These are phyloP conservation scores for Physella acuta DNA, from an alignment of 1,140 invertebrate species.

Conservation along the genomic window DNA sequence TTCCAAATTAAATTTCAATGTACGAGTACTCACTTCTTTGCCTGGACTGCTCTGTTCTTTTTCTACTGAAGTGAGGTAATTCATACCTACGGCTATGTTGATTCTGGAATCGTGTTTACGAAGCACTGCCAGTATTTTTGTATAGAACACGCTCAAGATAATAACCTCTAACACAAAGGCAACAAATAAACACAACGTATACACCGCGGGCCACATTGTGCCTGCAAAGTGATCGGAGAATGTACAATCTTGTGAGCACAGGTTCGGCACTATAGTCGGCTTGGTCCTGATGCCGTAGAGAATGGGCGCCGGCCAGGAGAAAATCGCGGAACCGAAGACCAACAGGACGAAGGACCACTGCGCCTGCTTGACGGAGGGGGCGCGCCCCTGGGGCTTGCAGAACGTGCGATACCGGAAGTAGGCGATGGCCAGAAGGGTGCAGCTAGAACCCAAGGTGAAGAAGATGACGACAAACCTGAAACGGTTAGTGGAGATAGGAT, in stretches of 20 bases:
- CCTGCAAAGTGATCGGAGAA: neutral
- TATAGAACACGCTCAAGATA: neutral
- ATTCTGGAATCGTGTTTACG: neutral
- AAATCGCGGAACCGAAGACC: neutral
- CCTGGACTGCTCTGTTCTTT: too few species aligned
- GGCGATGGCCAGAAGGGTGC: conserved; percentile 16
- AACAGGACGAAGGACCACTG: neutral
- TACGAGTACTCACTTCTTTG: too few species aligned
- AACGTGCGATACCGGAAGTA: conserved; percentile 17
- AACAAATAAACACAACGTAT: neutral
- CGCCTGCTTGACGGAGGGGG: neutral
- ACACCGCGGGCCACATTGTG: neutral
- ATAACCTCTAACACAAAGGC: neutral
- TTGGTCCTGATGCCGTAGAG: neutral
- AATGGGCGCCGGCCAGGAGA: conserved; percentile 1
- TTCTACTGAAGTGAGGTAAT: too few species aligned
- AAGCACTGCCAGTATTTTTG: neutral
- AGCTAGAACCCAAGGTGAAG: neutral
- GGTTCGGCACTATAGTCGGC: neutral
- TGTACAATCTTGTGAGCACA: neutral
- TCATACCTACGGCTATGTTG: too few species aligned
- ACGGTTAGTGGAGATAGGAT: too few species aligned
- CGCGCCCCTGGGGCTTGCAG: conserved; percentile 1
- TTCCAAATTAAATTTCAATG: too few species aligned
- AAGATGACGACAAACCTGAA: neutral